These are phyloP conservation scores for Triops longicaudatus DNA, from an alignment of 1,140 invertebrate species.

Conservation along the genomic window DNA sequence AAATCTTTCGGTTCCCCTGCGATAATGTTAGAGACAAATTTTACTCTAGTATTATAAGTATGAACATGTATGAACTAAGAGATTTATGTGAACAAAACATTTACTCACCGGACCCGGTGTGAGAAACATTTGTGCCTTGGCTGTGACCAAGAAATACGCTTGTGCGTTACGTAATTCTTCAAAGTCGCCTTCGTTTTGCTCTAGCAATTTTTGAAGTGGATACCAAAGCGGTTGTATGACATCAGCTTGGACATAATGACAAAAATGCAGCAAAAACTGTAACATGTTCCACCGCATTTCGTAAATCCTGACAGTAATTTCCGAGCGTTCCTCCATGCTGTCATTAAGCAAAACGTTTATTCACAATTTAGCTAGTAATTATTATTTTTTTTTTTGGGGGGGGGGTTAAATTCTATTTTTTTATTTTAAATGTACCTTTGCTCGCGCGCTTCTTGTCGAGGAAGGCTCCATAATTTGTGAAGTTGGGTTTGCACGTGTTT, in stretches of 20 bases:
- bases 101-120: background rate
- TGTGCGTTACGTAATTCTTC: background rate
- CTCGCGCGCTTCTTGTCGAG: background rate
- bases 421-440: background rate
- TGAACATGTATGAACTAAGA: too few species aligned
- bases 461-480: background rate
- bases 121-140: background rate
- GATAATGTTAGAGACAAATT: too few species aligned
- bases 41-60: too few species aligned
- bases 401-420: too few species aligned
- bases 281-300: background rate
- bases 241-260: background rate
- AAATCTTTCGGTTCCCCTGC: too few species aligned
- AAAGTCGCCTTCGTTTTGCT: background rate
- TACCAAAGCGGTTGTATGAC: background rate
- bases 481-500: background rate
- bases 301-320: background rate
- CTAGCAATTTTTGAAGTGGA: background rate
- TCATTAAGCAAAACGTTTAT: background rate
- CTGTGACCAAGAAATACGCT: background rate
- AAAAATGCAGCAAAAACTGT: background rate
- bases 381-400: too few species aligned
- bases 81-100: too few species aligned
- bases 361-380: background rate
- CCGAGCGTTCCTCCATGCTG: background rate